phyloP scores from a whole-genome alignment of 1,140 invertebrate species.

The Battus philenor region DNA sequence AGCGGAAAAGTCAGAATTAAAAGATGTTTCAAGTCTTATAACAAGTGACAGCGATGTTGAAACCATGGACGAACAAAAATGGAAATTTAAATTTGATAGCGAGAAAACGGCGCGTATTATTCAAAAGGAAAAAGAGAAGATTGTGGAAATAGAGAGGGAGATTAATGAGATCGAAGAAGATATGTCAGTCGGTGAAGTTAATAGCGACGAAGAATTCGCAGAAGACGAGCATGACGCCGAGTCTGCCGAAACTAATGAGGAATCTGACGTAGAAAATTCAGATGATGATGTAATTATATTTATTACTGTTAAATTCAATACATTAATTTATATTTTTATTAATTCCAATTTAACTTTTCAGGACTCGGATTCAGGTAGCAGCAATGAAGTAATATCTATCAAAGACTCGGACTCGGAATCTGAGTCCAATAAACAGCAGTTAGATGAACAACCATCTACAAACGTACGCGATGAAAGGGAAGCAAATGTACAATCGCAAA shows the following conservation, averaged over 20 bases:
- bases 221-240: conserved; percentile 22
- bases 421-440: conserved; percentile 24
- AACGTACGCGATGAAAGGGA: conserved; percentile 4
- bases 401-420: conserved; percentile 42
- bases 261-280: conserved; percentile 26
- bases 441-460: conserved; percentile 24
- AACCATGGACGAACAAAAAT: conserved; percentile 32
- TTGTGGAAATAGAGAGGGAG: conserved; percentile 59
- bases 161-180: conserved; percentile 61
- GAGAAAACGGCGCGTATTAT: conserved; percentile 41
- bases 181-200: conserved; percentile 31
- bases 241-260: conserved; percentile 15
- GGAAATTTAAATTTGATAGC: conserved; percentile 28
- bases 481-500: conserved; percentile 13
- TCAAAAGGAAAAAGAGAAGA: conserved; percentile 58
- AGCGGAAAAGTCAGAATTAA: conserved; percentile 10
- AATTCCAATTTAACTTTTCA: conserved; percentile 8
- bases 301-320: neutral
- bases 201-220: conserved; percentile 21
- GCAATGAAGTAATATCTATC: conserved; percentile 51
- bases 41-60: conserved; percentile 60
- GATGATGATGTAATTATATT: conserved; percentile 20
- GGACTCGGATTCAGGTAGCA: conserved; percentile 24
- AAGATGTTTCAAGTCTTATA: conserved; percentile 46
- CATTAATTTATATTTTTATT: too few species aligned